Evolutionary conservation across 2,888 invertebrate genomes (phyloP), one percentile per base, ranked within the genome.

Genomic region (Metopia argyrocephala): DNA sequence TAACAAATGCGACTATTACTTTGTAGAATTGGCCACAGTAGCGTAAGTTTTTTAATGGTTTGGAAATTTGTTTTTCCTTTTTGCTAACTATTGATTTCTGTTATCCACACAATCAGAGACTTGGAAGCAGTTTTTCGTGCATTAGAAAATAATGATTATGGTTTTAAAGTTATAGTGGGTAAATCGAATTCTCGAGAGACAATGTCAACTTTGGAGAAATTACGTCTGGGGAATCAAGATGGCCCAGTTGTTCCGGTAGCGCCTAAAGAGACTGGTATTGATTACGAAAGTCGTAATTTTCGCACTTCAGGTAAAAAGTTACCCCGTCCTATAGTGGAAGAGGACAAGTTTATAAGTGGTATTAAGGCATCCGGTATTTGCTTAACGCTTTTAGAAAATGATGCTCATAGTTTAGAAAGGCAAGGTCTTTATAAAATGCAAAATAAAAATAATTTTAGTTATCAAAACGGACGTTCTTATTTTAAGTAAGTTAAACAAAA

Each of bases 401-500:
- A 87, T 80, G 87, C 87, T 4, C 87, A 87, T 38, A 82, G 66
- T 0, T 57, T 87, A 48, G 89, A 89, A 61, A 86, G 87, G 5
- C 74, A 84, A 50, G 84, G 84, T 4, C 79, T 84, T 31, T 75
- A 76, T 45, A 70, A 80, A 2, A n/a, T 79, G 15, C 21, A 62
- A 7, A 76, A 83, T 52, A 66, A 82, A 45, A 75, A 84, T 3
- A 82, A 85, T 27, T 80, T 84, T 9, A 83, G 84, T 61, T 87
- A 83, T 80, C 84, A 83, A 23, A 86, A 85, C 9, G 88, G 88
- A 1, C 84, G 87, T 61, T 80, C 85, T 5, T 85, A 85, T 25
- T 76, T 85, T 18, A 83, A 70, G 88, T 87, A 71, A 73, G 86
- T 84, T 57, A 25, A 12, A 7, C 21, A 38, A 46, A 52, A 15